Percentiles rank a stretch among this genome's conserved stretches.
Evolutionary conservation across 2,113 vertebrate genomes (phyloP).

Genomic region (Fregetta grallaria): DNA sequence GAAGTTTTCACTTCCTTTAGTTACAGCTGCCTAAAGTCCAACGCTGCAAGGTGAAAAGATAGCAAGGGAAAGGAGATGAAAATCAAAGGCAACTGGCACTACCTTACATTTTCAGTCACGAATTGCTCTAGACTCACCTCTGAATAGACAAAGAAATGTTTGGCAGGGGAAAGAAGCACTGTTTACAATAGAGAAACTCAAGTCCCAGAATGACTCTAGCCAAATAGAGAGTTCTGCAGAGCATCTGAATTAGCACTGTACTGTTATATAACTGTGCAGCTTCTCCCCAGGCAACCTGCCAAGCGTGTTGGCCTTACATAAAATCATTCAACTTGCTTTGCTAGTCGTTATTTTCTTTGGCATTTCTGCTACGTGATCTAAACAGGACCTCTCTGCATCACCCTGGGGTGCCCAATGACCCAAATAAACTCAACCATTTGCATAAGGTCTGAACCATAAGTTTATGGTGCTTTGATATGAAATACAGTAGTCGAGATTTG

Average conservation of each 20-base stretch:
- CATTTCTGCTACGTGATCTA: conserved; percentile 46
- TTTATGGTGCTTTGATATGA: neutral
- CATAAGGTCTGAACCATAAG: neutral
- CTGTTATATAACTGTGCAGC: conserved; percentile 46
- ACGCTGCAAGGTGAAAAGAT: neutral
- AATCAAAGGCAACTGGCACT: conserved; percentile 13
- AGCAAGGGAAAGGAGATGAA: neutral
- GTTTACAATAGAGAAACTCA: conserved; percentile 46
- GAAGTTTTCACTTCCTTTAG: neutral
- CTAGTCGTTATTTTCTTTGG: conserved; percentile 15
- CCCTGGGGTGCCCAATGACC: neutral
- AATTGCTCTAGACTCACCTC: conserved; percentile 45
- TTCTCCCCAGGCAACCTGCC: conserved; percentile 59
- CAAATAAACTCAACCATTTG: neutral
- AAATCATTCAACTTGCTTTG: conserved; percentile 23
- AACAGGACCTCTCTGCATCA: conserved; percentile 2
- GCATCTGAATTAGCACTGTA: conserved; percentile 57
- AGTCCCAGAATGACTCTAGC: conserved; percentile 51
- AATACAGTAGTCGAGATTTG: neutral
- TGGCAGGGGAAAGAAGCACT: conserved; percentile 36
- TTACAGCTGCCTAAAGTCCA: neutral
- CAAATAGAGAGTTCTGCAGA: conserved; percentile 22
- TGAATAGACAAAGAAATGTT: conserved; percentile 33
- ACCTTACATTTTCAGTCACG: conserved; percentile 5
- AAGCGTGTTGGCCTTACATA: conserved; percentile 53